Evolutionary conservation across 2,888 invertebrate genomes (phyloP).

Genomic region (Helicoverpa assulta): DNA sequence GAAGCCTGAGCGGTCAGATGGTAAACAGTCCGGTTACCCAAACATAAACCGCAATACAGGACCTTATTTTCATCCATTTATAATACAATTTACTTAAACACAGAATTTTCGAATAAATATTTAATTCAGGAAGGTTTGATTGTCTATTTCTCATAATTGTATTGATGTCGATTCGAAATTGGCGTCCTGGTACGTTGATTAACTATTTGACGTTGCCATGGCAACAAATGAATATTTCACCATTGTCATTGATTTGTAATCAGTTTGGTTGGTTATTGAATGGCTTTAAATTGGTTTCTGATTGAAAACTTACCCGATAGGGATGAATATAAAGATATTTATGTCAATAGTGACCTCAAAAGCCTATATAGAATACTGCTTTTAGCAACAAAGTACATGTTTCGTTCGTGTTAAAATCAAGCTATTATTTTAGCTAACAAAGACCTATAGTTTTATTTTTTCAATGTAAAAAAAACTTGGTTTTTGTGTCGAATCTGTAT

Average conservation of each 20-base stretch:
- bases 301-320: background rate
- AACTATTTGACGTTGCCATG: background rate
- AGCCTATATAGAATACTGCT: background rate
- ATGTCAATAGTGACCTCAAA: background rate
- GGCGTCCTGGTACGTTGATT: background rate
- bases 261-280: background rate
- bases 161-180: background rate
- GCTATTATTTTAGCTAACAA: too few species aligned
- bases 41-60: background rate
- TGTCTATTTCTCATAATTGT: background rate
- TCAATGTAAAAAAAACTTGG: too few species aligned
- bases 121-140: background rate
- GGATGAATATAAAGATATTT: background rate
- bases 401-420: too few species aligned
- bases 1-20: background rate
- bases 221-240: constrained; percentile 1
- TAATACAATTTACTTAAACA: too few species aligned
- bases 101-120: background rate
- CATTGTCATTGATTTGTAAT: constrained; percentile 2
- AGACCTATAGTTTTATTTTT: too few species aligned
- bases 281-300: background rate
- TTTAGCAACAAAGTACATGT: too few species aligned
- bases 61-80: background rate
- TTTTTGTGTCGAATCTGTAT: too few species aligned
- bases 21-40: background rate